Evolutionary conservation across 2,888 invertebrate species (phyloP).

Genomic region (Volucella inflata): DNA sequence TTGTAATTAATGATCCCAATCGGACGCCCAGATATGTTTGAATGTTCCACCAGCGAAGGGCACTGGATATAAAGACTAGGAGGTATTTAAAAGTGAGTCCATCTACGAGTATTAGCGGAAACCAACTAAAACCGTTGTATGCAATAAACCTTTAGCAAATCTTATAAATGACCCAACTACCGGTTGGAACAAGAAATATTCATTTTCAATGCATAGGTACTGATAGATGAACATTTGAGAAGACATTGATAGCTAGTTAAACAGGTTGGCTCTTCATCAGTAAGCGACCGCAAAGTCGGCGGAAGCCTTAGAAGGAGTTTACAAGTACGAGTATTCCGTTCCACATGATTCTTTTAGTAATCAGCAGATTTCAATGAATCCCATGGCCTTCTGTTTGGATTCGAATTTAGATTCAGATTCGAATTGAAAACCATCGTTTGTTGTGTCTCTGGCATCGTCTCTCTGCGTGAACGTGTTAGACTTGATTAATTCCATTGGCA

Average conservation of each 20-base stretch:
- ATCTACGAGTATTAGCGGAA: conserved; percentile 25
- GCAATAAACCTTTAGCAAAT: conserved; percentile 28
- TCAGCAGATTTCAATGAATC: conserved; percentile 55
- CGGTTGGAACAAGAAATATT: conserved; percentile 21
- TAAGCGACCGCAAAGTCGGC: conserved; percentile 25
- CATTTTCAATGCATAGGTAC: conserved; percentile 8
- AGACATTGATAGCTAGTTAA: conserved; percentile 59
- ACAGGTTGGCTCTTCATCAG: conserved; percentile 58
- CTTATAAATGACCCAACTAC: conserved; percentile 33
- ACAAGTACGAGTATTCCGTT: conserved; percentile 32
- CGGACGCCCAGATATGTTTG: conserved; percentile 35
- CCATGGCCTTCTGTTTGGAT: conserved; percentile 62
- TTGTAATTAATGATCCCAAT: conserved; percentile 6
- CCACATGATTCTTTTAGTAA: conserved; percentile 59
- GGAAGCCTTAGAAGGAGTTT: conserved; percentile 68
- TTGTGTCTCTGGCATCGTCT: conserved; percentile 2
- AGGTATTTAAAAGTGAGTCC: conserved; percentile 37
- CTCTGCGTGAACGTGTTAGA: conserved; percentile 40
- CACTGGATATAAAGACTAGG: conserved; percentile 20
- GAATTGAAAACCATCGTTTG: conserved; percentile 50
- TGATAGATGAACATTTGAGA: conserved; percentile 45
- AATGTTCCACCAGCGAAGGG: conserved; percentile 41
- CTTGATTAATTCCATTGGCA: conserved; percentile 60
- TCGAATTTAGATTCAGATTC: not conserved
- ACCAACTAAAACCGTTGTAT: conserved; percentile 34